Percentiles rank a stretch among this genome's conserved stretches.
phyloP scores from a whole-genome alignment of 2,797 vertebrate species.

The Chelonia mydas region DNA sequence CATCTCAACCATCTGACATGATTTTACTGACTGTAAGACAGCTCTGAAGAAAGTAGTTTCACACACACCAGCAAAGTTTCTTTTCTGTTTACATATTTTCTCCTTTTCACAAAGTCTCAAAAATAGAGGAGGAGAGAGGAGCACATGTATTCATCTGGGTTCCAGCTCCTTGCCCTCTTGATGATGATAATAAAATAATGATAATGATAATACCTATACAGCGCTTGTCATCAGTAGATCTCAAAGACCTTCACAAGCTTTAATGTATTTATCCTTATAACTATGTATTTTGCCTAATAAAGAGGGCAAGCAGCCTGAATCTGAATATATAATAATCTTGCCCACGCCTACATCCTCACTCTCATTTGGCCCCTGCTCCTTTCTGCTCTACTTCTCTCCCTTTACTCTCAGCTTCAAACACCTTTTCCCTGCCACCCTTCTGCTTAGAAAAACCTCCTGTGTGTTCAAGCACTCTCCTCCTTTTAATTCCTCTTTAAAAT shows the following conservation, averaged over 20 bases:
- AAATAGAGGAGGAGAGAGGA: background rate
- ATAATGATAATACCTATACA: no score
- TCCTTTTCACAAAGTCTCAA: background rate
- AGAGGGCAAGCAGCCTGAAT: no score
- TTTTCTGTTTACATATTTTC: background rate
- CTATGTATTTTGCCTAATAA: no score
- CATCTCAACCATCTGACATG: background rate
- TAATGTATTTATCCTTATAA: no score
- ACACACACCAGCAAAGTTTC: background rate
- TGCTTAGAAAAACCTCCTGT: fast-evolving
- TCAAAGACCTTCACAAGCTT: no score
- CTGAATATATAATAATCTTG: no score
- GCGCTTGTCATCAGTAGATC: no score
- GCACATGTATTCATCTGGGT: fast-evolving
- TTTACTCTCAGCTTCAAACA: fast-evolving
- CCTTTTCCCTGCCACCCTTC: fast-evolving
- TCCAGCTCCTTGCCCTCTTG: background rate
- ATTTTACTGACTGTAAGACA: background rate
- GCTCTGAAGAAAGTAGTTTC: background rate
- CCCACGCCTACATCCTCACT: background rate
- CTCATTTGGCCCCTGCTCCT: fast-evolving
- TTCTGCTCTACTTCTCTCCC: background rate
- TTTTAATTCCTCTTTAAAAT: background rate
- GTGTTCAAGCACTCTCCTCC: fast-evolving
- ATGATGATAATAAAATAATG: fast-evolving